Conservation (phyloP, 2,888 invertebrate species). For the Lucinisca nassula region DNA sequence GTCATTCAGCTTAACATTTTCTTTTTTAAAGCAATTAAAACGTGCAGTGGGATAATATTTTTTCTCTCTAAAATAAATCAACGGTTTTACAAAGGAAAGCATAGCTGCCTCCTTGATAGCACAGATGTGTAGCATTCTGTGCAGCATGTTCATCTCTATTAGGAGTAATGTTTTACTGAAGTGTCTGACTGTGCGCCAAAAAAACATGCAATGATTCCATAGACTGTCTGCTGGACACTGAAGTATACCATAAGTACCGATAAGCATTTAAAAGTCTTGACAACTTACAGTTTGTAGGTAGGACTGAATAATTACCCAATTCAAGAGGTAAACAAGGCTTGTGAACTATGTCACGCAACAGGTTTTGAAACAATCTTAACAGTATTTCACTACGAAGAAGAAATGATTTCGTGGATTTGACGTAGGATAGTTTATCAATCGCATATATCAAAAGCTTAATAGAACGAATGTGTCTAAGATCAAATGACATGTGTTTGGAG, state of each 20-base stretch:
- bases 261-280: not conserved
- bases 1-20: not conserved
- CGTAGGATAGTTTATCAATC: too few species aligned
- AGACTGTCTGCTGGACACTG: not conserved
- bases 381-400: too few species aligned
- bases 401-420: too few species aligned
- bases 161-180: too few species aligned
- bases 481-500: not conserved
- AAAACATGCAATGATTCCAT: not conserved
- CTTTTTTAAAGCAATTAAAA: not conserved
- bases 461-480: not conserved
- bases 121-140: not conserved
- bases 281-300: not conserved
- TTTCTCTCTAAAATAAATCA: not conserved
- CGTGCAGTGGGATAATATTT: not conserved
- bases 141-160: not conserved
- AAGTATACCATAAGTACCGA: not conserved
- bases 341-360: too few species aligned
- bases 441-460: not conserved
- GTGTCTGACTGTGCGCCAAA: not conserved
- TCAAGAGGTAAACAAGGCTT: too few species aligned
- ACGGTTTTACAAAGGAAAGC: not conserved
- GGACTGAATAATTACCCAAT: not conserved
- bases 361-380: too few species aligned
- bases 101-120: not conserved